Evolutionary conservation across 1,140 invertebrate genomes (phyloP).

Genomic region (Philopotamus ludificatus): DNA sequence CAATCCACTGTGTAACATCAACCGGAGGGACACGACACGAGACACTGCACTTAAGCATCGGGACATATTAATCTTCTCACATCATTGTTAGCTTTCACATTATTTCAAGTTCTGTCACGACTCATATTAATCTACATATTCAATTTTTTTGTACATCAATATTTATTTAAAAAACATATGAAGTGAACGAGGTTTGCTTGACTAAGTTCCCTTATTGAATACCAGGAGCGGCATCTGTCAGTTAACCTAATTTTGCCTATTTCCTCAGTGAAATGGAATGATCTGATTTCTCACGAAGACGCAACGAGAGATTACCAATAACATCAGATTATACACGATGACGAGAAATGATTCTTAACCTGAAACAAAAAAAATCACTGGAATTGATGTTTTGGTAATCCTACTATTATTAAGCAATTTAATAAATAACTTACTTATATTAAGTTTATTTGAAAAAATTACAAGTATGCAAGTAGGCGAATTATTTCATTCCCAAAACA

Average conservation of each 20-base stretch:
- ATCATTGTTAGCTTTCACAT: slow-evolving; percentile 12
- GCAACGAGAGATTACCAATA: slow-evolving; percentile 40
- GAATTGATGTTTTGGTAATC: slow-evolving; percentile 17
- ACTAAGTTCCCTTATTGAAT: slow-evolving; percentile 30
- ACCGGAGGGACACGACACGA: slow-evolving; percentile 32
- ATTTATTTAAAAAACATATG: slow-evolving; percentile 18
- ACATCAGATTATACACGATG: slow-evolving; percentile 42
- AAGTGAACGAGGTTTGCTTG: slow-evolving; percentile 23
- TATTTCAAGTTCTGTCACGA: slow-evolving; percentile 26
- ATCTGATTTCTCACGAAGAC: slow-evolving; percentile 42
- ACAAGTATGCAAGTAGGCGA: too few relatives aligned
- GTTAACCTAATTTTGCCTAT: slow-evolving; percentile 39
- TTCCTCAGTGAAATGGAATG: slow-evolving; percentile 42
- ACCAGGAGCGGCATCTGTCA: slow-evolving; percentile 36
- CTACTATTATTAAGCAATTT: slow-evolving; percentile 11
- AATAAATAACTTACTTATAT: neutral
- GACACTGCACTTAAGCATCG: slow-evolving; percentile 11
- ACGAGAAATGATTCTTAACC: slow-evolving; percentile 42
- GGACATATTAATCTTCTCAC: slow-evolving; percentile 11
- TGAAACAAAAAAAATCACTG: slow-evolving; percentile 38
- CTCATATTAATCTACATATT: slow-evolving; percentile 25
- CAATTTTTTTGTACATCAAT: slow-evolving; percentile 32
- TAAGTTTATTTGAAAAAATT: too few relatives aligned
- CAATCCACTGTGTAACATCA: slow-evolving; percentile 40
- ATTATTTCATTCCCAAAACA: too few relatives aligned